These are phyloP conservation scores for Cerastis rubricosa DNA, from an alignment of 2,888 invertebrate genomes.

Conservation along the genomic window DNA sequence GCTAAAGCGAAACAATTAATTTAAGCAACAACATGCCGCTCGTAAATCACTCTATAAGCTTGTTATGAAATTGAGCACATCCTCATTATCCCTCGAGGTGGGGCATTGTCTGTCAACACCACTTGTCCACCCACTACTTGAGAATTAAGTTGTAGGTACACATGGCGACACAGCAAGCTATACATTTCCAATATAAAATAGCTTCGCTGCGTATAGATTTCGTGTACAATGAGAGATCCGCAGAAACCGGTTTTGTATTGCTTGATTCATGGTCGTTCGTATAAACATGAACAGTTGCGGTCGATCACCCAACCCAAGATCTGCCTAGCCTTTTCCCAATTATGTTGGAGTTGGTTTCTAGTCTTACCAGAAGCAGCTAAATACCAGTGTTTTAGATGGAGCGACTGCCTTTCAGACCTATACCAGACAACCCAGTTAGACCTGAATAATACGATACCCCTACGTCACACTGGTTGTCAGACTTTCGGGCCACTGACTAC, in stretches of 20 bases:
- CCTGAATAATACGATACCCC: not conserved
- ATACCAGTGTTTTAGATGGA: not conserved
- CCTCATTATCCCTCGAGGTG: conserved; percentile 52
- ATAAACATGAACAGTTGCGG: not conserved
- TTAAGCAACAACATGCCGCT: conserved; percentile 22
- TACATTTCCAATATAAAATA: no score
- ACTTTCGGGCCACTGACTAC: not conserved
- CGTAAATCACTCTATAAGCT: conserved; percentile 53
- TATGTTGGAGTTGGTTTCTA: not conserved
- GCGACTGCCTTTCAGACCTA: not conserved
- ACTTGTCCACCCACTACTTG: conserved; percentile 37
- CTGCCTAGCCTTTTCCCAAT: not conserved
- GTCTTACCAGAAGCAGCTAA: not conserved
- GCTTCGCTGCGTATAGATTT: no score
- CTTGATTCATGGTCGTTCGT: no score
- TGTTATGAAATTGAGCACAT: conserved; percentile 60
- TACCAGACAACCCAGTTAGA: not conserved
- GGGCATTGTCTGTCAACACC: conserved; percentile 39
- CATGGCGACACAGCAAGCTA: no score
- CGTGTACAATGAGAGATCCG: no score
- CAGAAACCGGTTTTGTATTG: no score
- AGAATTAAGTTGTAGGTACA: conserved; percentile 36
- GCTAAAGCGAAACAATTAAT: conserved; percentile 41
- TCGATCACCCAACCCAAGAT: not conserved
- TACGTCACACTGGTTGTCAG: not conserved